Evolutionary conservation across 1,140 invertebrate genomes (phyloP), one percentile per base, ranked within the genome.

Genomic region (Pogonognathellus flavescens): DNA sequence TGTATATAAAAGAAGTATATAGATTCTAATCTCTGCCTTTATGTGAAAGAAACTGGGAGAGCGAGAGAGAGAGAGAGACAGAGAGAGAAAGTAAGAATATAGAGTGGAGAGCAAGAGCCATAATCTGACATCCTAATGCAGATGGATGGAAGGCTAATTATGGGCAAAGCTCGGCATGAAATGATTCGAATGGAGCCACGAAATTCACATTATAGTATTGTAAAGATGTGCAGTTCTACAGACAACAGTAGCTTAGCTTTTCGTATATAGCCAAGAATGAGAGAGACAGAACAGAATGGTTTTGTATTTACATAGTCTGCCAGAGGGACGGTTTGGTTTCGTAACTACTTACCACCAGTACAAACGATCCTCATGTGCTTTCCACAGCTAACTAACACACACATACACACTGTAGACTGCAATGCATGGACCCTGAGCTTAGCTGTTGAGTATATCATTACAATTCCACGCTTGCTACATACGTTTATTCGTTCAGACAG

Each of bases 61-160:
- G 18, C 41, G 18, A 20, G 16, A 50, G 31, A 41, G 20, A 14
- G 22, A n/a, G 41, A 80, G 72, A 80, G 5, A 41, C 6, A 76
- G n/a, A 18, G 20, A 53, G 49, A 20, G 1, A 25, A n/a, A 6
- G 20, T 18, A 81, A 25, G 80, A 57, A 81, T 55, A 55, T 53
- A 31, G 16, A 57, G 50, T 55, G 50, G 55, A 81, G 50, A 53
- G 20, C 11, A 57, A 25, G 18, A 25, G 50, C 80, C 53, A 55
- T 55, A 55, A 25, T 57, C 50, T 53, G 53, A 41, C 50, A 57
- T 55, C 22, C 18, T 76, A 76, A 76, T 76, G 41, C 70, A 76
- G 70, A 76, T 76, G 70, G 70, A 76, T 76, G 70, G 82, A 83
- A 62, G 82, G 82, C 55, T 83, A 83, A 83, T 83, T 83, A 83